phyloP scores from a whole-genome alignment of 2,113 vertebrate species.

The Planiliza haematocheilus region DNA sequence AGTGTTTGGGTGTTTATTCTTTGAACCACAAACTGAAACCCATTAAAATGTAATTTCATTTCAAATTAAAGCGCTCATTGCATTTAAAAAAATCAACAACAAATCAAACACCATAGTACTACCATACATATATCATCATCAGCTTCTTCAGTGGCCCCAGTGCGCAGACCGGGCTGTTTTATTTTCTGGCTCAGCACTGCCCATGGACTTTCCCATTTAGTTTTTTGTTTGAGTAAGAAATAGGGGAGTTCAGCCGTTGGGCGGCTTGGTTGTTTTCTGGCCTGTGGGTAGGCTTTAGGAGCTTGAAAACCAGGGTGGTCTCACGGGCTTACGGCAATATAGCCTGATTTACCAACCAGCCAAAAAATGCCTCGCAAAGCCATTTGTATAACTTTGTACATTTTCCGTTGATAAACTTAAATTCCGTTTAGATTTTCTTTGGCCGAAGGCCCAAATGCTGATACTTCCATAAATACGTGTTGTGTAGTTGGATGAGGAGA shows the following conservation, averaged over 20 bases:
- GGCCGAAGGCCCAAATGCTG: slow-evolving; percentile 80
- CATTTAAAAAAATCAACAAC: too few relatives aligned
- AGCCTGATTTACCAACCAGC: slow-evolving; percentile 75
- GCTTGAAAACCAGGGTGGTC: slow-evolving; percentile 86
- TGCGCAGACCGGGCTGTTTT: slow-evolving; percentile 36
- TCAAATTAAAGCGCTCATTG: not conserved
- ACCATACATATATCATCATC: not conserved
- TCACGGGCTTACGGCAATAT: slow-evolving; percentile 76
- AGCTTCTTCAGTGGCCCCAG: slow-evolving; percentile 22
- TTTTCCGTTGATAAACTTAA: slow-evolving; percentile 87
- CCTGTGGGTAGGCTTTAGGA: slow-evolving; percentile 65
- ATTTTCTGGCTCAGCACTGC: slow-evolving; percentile 44
- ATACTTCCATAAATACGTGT: slow-evolving; percentile 82
- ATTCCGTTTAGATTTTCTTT: slow-evolving; percentile 87
- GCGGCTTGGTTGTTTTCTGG: slow-evolving; percentile 68
- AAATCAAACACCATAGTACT: not conserved
- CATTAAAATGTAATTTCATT: not conserved
- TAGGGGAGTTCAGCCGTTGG: slow-evolving; percentile 35
- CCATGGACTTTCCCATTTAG: slow-evolving; percentile 34
- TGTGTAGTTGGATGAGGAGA: slow-evolving; percentile 52
- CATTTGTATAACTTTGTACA: slow-evolving; percentile 84
- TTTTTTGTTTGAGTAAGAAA: slow-evolving; percentile 48
- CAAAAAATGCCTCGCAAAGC: slow-evolving; percentile 60
- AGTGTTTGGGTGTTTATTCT: not conserved
- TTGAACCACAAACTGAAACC: not conserved